A percentile compares a stretch with the other conserved stretches of the same genome.
These are phyloP conservation scores for Hypanus sabinus DNA, from an alignment of 2,113 vertebrate species.

Conservation along the genomic window DNA sequence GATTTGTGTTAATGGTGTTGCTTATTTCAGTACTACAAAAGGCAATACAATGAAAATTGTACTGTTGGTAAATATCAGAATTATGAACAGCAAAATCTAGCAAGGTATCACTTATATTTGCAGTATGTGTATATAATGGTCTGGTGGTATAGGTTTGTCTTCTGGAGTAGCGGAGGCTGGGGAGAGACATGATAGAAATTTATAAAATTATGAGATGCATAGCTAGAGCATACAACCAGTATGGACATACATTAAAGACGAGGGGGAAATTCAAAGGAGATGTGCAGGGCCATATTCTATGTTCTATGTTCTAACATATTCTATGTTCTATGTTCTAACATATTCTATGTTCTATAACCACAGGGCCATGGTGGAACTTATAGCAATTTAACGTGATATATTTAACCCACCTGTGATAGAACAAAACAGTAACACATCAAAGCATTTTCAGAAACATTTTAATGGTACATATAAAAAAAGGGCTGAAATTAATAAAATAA, in stretches of 20 bases:
- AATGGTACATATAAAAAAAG: conserved; percentile 2
- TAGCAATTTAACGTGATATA: neutral
- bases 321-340: too few species aligned
- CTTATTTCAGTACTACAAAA: neutral
- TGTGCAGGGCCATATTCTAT: too few species aligned
- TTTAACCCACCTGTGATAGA: neutral
- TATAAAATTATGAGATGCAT: too few species aligned
- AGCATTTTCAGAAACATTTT: neutral
- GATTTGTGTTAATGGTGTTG: neutral
- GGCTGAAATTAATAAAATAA: neutral
- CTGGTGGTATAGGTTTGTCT: too few species aligned
- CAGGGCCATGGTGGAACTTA: neutral
- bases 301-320: too few species aligned
- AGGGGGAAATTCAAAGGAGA: too few species aligned
- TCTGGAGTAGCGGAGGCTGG: too few species aligned
- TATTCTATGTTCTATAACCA: neutral
- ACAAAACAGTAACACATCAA: neutral
- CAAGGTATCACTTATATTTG: too few species aligned
- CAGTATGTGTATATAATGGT: too few species aligned
- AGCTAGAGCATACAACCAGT: too few species aligned
- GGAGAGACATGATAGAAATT: too few species aligned
- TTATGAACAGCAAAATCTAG: neutral
- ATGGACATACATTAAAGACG: too few species aligned
- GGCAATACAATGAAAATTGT: neutral
- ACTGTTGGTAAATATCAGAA: neutral